A percentile compares a stretch with the other conserved stretches of the same genome.
These are phyloP conservation scores for Dreissena rostriformis DNA, from an alignment of 1,140 invertebrate genomes.

Conservation along the genomic window DNA sequence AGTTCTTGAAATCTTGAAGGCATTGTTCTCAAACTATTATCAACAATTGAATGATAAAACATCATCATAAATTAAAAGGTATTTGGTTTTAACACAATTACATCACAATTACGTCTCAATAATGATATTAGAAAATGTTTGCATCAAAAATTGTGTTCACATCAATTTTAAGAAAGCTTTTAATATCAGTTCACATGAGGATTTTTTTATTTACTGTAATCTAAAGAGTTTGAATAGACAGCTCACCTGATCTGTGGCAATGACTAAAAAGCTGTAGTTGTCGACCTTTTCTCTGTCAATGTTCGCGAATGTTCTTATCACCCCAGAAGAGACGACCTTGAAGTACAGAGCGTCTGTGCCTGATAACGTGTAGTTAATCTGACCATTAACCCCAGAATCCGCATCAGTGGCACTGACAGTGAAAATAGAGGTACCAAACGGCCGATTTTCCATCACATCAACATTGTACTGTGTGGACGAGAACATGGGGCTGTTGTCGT, in stretches of 20 bases:
- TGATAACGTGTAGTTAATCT: slow-evolving; percentile 88
- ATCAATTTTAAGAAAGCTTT: too few relatives aligned
- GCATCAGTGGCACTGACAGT: slow-evolving; percentile 76
- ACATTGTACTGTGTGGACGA: slow-evolving; percentile 91
- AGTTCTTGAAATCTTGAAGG: too few relatives aligned
- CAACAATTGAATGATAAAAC: too few relatives aligned
- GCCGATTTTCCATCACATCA: slow-evolving; percentile 89
- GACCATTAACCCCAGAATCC: slow-evolving; percentile 93
- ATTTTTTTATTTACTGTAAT: neutral
- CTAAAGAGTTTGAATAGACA: neutral
- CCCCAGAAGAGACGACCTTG: slow-evolving; percentile 90
- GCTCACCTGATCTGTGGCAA: slow-evolving; percentile 93
- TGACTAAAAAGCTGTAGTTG: slow-evolving; percentile 91
- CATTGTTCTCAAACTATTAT: too few relatives aligned
- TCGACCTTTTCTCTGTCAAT: slow-evolving; percentile 95
- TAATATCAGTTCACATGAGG: too few relatives aligned
- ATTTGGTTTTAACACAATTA: too few relatives aligned
- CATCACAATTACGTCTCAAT: too few relatives aligned
- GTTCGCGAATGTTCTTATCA: slow-evolving; percentile 90
- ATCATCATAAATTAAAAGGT: too few relatives aligned
- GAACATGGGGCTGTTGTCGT: slow-evolving; percentile 96
- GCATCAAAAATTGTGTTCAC: too few relatives aligned
- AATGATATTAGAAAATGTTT: too few relatives aligned
- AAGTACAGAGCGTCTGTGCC: slow-evolving; percentile 84
- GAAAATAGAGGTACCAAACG: slow-evolving; percentile 56